Evolutionary conservation across 2,888 invertebrate genomes (phyloP).

Genomic region (Notodromas monacha): DNA sequence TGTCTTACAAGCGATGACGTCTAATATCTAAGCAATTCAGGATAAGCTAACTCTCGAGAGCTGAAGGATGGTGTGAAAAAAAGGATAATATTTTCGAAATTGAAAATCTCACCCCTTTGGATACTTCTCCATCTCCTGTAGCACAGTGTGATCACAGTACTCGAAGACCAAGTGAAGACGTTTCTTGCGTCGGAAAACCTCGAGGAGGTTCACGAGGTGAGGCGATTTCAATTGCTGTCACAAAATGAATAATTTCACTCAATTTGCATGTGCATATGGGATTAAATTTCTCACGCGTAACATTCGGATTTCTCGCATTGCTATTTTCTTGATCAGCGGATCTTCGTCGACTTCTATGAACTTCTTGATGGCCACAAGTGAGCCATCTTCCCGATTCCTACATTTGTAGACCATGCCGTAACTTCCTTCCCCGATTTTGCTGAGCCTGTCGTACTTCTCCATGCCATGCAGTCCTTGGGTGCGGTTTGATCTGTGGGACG

Average conservation of each 20-base stretch:
- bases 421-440: conserved; percentile 74
- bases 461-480: too few relatives aligned
- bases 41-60: too few relatives aligned
- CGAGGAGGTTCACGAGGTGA: conserved; percentile 78
- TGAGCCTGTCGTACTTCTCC: conserved; percentile 49
- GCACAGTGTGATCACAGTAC: conserved; percentile 83
- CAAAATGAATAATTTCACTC: too few relatives aligned
- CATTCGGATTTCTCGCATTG: conserved; percentile 66
- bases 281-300: conserved; percentile 29
- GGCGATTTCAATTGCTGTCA: conserved; percentile 87
- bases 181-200: conserved; percentile 78
- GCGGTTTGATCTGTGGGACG: too few relatives aligned
- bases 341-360: conserved; percentile 91
- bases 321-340: conserved; percentile 78
- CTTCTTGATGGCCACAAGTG: conserved; percentile 79
- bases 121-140: conserved; percentile 78
- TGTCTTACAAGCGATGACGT: background rate
- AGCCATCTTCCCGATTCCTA: conserved; percentile 67
- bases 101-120: conserved; percentile 32
- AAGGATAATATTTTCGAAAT: background rate
- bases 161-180: conserved; percentile 93
- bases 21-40: too few relatives aligned
- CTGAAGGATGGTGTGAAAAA: too few relatives aligned
- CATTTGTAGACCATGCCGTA: conserved; percentile 90
- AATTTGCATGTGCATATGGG: background rate